A percentile compares a stretch with the other conserved stretches of the same genome.
These are phyloP conservation scores for Ferdinandea cuprea DNA, from an alignment of 2,888 invertebrate genomes.

Conservation along the genomic window DNA sequence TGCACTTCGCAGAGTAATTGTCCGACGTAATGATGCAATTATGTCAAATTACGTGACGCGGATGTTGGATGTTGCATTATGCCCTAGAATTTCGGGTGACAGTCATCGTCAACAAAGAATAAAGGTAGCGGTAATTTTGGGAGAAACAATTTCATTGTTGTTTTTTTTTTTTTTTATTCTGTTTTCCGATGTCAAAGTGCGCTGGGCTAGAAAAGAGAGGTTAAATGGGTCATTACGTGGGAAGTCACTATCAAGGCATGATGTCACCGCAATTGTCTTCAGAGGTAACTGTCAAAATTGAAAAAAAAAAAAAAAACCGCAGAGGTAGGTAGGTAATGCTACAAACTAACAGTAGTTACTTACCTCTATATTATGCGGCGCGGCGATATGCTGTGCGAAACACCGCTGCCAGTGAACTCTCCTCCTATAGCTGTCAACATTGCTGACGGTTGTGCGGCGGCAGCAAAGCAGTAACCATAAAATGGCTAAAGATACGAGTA, in stretches of 20 bases:
- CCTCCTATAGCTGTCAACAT: neutral
- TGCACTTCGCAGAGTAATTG: conserved; percentile 20
- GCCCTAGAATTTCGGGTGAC: conserved; percentile 52
- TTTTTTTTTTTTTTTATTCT: neutral
- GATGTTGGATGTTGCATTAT: conserved; percentile 18
- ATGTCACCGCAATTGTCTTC: conserved; percentile 47
- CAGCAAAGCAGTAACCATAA: conserved; percentile 38
- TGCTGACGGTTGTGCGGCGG: conserved; percentile 11
- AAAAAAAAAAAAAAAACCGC: conserved; percentile 56
- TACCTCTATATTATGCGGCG: too few relatives aligned
- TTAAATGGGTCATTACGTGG: conserved; percentile 57
- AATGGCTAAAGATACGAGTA: conserved; percentile 48
- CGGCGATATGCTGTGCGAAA: conserved; percentile 36
- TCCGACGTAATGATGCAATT: conserved; percentile 53
- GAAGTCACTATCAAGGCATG: conserved; percentile 34
- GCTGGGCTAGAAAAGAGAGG: conserved; percentile 1
- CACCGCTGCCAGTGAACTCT: conserved; percentile 31
- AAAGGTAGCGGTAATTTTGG: conserved; percentile 4
- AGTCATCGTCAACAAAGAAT: conserved; percentile 10
- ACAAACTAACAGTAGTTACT: conserved; percentile 23
- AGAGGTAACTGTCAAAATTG: conserved; percentile 61
- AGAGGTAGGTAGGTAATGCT: neutral
- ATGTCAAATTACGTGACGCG: conserved; percentile 38
- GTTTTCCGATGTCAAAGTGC: neutral
- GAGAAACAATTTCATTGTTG: conserved; percentile 4